Evolutionary conservation across 2,888 invertebrate species (phyloP).

Genomic region (Capitulum mitella): DNA sequence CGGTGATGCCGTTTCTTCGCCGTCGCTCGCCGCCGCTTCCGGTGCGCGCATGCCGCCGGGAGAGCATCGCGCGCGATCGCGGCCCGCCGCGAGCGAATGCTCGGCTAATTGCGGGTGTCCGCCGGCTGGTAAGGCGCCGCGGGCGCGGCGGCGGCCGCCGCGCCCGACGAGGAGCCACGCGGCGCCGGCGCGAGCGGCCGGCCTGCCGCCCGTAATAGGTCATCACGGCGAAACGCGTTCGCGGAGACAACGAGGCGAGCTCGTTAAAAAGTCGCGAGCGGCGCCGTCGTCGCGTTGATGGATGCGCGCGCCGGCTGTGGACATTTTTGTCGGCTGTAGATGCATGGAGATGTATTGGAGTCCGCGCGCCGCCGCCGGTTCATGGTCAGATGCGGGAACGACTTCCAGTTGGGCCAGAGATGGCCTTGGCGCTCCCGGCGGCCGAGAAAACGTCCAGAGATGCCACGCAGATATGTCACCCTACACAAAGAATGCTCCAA

Average conservation of each 20-base stretch:
- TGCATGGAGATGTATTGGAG: slow-evolving; percentile 1
- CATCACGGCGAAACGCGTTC: neutral
- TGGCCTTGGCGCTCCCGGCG: neutral
- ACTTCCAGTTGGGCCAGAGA: neutral
- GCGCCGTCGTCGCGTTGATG: neutral
- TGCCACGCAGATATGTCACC: slow-evolving; percentile 19
- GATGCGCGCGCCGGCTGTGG: neutral
- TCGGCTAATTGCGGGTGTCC: neutral
- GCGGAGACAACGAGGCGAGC: neutral
- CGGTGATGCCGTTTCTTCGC: too few species aligned
- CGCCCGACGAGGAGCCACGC: too few species aligned
- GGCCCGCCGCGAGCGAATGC: neutral
- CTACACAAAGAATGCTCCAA: neutral
- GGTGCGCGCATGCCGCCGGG: neutral
- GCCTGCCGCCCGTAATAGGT: neutral
- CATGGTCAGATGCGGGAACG: neutral
- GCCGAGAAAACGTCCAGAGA: neutral
- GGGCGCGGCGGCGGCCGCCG: too few species aligned
- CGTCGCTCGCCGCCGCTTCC: neutral
- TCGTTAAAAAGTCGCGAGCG: slow-evolving; percentile 16
- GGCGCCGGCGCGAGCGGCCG: neutral
- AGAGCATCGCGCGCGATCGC: neutral
- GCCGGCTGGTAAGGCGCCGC: neutral
- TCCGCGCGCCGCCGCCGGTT: neutral
- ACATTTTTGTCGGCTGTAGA: slow-evolving; percentile 8